Conservation (phyloP, 2,797 vertebrate species). For the Pterois miles region DNA sequence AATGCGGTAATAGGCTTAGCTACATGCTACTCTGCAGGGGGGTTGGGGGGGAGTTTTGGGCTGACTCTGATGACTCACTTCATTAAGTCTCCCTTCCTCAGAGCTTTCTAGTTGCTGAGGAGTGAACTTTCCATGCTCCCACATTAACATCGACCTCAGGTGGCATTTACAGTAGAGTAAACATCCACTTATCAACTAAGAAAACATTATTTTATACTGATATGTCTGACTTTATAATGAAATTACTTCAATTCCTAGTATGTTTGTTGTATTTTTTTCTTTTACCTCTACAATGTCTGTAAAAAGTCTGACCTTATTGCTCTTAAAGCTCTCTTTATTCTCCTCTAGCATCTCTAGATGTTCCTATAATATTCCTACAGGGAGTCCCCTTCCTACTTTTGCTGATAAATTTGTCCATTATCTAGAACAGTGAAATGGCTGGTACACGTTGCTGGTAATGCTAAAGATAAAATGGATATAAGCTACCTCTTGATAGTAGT, state of each 20-base stretch:
- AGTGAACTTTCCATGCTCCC: constrained; percentile 61
- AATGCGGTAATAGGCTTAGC: constrained; percentile 72
- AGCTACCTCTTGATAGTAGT: not conserved
- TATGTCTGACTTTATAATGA: not conserved
- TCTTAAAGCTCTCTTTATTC: not conserved
- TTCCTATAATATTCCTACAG: not conserved
- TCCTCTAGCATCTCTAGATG: not conserved
- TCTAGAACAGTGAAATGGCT: not conserved
- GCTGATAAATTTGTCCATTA: not conserved
- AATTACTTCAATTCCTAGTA: not conserved
- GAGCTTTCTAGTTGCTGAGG: constrained; percentile 61
- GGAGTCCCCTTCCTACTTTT: not conserved
- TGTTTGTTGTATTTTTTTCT: not conserved
- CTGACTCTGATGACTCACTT: constrained; percentile 68
- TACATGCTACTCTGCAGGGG: constrained; percentile 42
- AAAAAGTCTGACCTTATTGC: not conserved
- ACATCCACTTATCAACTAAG: not conserved
- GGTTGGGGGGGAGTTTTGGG: constrained; percentile 41
- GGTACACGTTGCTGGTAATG: no score
- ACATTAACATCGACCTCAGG: constrained; percentile 27
- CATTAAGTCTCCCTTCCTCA: constrained; percentile 64
- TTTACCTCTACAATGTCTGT: not conserved
- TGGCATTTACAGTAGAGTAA: constrained; percentile 1
- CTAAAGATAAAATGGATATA: not conserved
- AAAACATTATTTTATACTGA: not conserved